phyloP scores from a whole-genome alignment of 2,113 vertebrate species.

The Gymnarchus niloticus region DNA sequence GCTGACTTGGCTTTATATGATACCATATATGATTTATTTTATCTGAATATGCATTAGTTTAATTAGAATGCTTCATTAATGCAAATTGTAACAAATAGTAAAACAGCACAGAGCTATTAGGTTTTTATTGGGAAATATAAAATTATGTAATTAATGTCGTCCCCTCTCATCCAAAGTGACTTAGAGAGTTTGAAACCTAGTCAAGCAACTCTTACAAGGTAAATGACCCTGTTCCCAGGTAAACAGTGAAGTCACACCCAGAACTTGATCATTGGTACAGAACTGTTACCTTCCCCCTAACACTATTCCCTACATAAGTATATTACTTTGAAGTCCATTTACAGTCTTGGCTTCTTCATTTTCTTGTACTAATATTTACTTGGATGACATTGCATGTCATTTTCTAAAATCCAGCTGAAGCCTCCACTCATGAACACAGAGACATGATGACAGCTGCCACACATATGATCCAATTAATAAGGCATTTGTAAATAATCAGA shows the following conservation, averaged over 20 bases:
- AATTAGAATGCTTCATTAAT: constrained; percentile 27
- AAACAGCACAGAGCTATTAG: not conserved
- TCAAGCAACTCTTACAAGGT: constrained; percentile 22
- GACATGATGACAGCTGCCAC: constrained; percentile 36
- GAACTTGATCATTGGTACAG: constrained; percentile 25
- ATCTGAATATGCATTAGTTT: constrained; percentile 19
- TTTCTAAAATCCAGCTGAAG: constrained; percentile 30
- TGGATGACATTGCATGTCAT: constrained; percentile 24
- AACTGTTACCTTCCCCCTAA: not conserved
- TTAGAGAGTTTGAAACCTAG: constrained; percentile 13
- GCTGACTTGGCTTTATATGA: not conserved
- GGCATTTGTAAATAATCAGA: constrained; percentile 52
- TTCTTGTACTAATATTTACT: not conserved
- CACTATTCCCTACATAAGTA: not conserved
- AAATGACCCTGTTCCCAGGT: constrained; percentile 25
- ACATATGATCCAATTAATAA: constrained; percentile 49
- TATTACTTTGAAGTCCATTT: not conserved
- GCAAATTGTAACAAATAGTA: constrained; percentile 16
- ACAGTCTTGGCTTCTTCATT: not conserved
- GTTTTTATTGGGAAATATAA: not conserved
- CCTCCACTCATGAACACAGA: constrained; percentile 45
- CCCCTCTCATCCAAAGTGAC: constrained; percentile 17
- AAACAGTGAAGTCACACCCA: constrained; percentile 30
- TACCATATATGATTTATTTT: constrained; percentile 11
- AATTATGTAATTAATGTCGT: constrained; percentile 8